These are phyloP conservation scores for Octodonta nipae DNA, from an alignment of 2,888 invertebrate genomes.

Conservation along the genomic window DNA sequence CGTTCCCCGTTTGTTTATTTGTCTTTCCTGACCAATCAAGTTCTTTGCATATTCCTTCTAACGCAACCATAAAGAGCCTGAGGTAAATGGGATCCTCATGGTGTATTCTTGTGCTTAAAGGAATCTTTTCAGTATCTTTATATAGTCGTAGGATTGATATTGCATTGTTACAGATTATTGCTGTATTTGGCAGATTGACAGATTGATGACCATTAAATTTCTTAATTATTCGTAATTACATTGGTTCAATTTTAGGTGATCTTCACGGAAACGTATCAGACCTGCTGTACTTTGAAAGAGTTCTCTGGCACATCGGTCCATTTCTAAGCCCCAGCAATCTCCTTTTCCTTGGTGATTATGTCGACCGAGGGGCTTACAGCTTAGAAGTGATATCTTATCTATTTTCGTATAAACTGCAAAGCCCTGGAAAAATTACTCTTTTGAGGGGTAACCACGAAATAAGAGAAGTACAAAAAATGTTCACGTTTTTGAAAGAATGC, in stretches of 20 bases:
- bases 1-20: no score
- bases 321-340: slow-evolving; percentile 49
- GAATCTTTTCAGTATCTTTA: no score
- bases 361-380: slow-evolving; percentile 57
- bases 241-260: slow-evolving; percentile 56
- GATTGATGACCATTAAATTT: no score
- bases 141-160: no score
- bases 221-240: no score
- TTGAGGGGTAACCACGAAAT: slow-evolving; percentile 66
- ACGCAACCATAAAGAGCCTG: no score
- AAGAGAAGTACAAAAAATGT: slow-evolving; percentile 59
- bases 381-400: slow-evolving; percentile 58
- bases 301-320: slow-evolving; percentile 56
- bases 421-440: slow-evolving; percentile 49
- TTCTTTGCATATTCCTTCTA: no score
- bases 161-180: no score
- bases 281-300: slow-evolving; percentile 52
- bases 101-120: no score
- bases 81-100: no score
- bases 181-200: no score
- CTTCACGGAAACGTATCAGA: slow-evolving; percentile 62
- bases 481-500: slow-evolving; percentile 60
- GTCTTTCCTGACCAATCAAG: no score
- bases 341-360: slow-evolving; percentile 64
- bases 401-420: slow-evolving; percentile 54